Conservation (phyloP, 35 echinoderm and acorn worm genomes). For the Eucidaris tribuloides region DNA sequence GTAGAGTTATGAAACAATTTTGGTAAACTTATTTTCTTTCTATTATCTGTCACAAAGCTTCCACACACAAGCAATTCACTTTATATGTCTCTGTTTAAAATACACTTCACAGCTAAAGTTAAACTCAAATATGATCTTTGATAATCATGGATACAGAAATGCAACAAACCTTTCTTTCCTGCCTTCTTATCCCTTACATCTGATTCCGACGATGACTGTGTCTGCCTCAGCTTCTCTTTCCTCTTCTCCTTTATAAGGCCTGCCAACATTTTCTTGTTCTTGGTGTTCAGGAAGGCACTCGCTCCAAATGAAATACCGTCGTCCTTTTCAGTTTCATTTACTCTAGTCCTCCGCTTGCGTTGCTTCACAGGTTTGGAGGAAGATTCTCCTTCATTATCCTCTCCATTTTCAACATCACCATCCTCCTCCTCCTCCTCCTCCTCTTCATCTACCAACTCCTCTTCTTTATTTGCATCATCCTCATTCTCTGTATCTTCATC, state of each 20-base stretch:
- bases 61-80: too few relatives aligned
- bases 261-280: constrained; percentile 66
- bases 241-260: constrained; percentile 34
- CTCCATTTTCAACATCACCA: neutral
- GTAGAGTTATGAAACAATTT: too few relatives aligned
- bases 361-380: neutral
- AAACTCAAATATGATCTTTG: neutral
- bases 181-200: neutral
- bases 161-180: neutral
- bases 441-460: neutral
- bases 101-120: neutral
- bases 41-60: too few relatives aligned
- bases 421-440: neutral
- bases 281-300: constrained; percentile 71
- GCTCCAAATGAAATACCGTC: constrained; percentile 61
- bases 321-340: neutral
- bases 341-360: constrained; percentile 9
- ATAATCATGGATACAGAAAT: neutral
- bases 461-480: neutral
- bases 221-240: constrained; percentile 3
- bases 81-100: neutral
- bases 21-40: too few relatives aligned
- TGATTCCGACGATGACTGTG: neutral
- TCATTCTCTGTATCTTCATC: constrained; percentile 5
- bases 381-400: neutral